Conservation (phyloP, 1,140 invertebrate species). For the Trypoxylus dichotomus region DNA sequence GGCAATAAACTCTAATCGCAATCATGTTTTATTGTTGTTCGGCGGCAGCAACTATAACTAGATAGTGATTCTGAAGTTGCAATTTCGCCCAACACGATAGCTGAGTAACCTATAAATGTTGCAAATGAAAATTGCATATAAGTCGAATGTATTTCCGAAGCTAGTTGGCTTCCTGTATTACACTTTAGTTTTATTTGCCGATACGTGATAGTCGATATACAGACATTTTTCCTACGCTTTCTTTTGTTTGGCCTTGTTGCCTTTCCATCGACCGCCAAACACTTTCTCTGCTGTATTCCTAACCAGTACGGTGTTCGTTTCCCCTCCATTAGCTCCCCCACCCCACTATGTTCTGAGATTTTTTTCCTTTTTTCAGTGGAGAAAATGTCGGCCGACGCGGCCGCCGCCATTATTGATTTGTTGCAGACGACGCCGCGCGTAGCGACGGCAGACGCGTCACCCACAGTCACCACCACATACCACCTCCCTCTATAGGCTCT, state of each 20-base stretch:
- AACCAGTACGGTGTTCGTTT: background rate
- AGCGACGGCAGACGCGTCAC: slow-evolving; percentile 19
- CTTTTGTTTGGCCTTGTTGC: background rate
- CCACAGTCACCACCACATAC: background rate
- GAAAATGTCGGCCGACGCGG: slow-evolving; percentile 1
- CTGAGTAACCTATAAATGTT: too few relatives aligned
- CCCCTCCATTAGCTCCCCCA: background rate
- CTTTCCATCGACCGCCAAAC: background rate
- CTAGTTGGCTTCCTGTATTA: too few relatives aligned
- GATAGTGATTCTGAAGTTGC: too few relatives aligned
- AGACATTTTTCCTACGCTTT: background rate
- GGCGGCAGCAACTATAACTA: too few relatives aligned
- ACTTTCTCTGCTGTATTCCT: background rate
- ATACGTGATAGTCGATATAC: background rate
- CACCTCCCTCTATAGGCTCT: background rate
- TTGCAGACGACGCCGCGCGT: slow-evolving; percentile 21
- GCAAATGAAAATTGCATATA: too few relatives aligned
- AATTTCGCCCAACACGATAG: too few relatives aligned
- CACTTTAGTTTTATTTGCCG: background rate
- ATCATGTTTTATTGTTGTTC: too few relatives aligned
- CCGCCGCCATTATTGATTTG: slow-evolving; percentile 20
- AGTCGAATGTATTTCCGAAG: too few relatives aligned
- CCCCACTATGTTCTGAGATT: background rate
- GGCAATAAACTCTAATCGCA: too few relatives aligned
- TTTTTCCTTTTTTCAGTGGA: background rate